These are phyloP conservation scores for Apamea crenata DNA, from an alignment of 2,888 invertebrate species.

Conservation along the genomic window DNA sequence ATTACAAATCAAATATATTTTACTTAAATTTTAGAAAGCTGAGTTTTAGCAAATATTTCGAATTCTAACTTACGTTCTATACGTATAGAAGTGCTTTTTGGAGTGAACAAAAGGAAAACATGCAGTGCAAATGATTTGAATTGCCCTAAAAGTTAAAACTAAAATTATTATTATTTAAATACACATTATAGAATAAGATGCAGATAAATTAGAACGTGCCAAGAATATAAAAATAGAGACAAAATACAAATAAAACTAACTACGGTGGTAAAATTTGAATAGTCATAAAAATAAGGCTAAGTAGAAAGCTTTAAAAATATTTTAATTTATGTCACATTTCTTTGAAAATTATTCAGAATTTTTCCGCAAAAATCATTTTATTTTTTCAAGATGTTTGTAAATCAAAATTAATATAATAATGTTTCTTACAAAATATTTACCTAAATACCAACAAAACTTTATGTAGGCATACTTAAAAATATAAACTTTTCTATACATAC, in stretches of 20 bases:
- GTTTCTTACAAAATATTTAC: not conserved
- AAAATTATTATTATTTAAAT: not conserved
- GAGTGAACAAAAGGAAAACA: slow-evolving; percentile 16
- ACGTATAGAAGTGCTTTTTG: not conserved
- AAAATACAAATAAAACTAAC: slow-evolving; percentile 12
- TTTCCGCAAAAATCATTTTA: not conserved
- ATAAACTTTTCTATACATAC: no score
- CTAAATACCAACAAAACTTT: no score
- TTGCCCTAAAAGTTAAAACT: not conserved
- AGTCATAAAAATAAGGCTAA: not conserved
- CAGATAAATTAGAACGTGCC: slow-evolving; percentile 23
- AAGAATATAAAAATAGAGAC: not conserved
- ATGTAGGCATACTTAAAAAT: not conserved
- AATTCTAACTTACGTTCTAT: not conserved
- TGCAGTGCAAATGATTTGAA: slow-evolving; percentile 29
- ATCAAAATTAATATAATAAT: not conserved
- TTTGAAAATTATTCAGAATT: not conserved
- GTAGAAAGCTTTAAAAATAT: slow-evolving; percentile 52
- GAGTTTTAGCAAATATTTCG: not conserved
- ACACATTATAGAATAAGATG: slow-evolving; percentile 3
- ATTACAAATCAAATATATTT: not conserved
- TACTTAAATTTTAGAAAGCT: not conserved
- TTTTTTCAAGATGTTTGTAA: not conserved
- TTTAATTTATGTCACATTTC: not conserved
- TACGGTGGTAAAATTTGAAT: slow-evolving; percentile 2